Evolutionary conservation across 2,888 invertebrate species (phyloP).

Genomic region (Melipona bicolor): DNA sequence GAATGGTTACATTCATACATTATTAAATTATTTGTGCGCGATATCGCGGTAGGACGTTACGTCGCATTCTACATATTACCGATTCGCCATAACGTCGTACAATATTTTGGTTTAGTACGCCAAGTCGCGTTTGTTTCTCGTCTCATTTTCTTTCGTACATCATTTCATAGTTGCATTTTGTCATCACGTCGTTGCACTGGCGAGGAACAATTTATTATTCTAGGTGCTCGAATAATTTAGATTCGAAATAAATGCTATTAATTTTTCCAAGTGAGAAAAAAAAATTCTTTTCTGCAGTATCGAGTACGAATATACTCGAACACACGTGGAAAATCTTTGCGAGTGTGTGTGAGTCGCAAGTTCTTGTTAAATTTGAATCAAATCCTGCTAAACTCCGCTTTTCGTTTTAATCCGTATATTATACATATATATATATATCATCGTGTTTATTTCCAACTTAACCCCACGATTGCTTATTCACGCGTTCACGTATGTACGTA

Average conservation of each 20-base stretch:
- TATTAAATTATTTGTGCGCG: neutral
- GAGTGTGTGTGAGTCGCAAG: no score
- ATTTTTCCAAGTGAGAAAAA: neutral
- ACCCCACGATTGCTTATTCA: constrained; percentile 1
- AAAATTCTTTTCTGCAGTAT: neutral
- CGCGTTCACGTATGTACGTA: neutral
- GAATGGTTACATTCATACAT: neutral
- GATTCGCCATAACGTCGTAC: neutral
- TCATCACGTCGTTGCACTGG: no score
- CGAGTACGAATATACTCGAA: no score
- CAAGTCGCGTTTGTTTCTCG: neutral
- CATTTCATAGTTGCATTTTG: no score
- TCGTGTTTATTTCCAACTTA: neutral
- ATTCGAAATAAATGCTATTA: no score
- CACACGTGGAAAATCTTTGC: no score
- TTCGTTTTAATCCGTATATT: neutral
- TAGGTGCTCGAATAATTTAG: no score
- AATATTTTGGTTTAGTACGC: neutral
- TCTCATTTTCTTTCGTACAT: neutral
- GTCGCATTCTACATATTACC: neutral
- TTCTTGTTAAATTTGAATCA: neutral
- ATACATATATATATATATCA: neutral
- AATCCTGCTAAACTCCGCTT: neutral
- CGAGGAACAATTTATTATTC: no score
- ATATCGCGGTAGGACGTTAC: neutral